Evolutionary conservation across 1,140 invertebrate species (phyloP), one percentile per base, ranked within the genome.

Genomic region (Dendrolimus kikuchii): DNA sequence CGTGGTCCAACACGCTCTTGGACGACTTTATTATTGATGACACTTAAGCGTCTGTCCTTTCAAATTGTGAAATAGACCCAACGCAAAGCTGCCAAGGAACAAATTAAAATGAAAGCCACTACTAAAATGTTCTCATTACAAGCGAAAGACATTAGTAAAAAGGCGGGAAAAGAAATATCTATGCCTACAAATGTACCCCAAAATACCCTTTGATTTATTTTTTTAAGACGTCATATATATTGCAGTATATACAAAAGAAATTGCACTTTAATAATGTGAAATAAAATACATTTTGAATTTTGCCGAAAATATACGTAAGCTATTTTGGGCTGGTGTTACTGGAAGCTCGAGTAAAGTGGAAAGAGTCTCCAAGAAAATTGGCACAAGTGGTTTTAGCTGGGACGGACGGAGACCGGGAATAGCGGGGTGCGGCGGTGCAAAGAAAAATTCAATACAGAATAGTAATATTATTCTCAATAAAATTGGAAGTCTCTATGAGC

Each of bases 381-480:
- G 82, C 82, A 86, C 80, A 86, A 86, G 82, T 86, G 79, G 80
- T 83, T 82, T 86, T 79, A 86, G 78, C 73, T 66, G 63, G 67
- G 73, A 61, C 65, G 71, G 71, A 64, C 68, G 67, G 56, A 61
- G 55, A 62, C 62, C 64, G 67, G 52, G 64, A 52, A 50, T 56
- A 43, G 59, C 54, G 57, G 60, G 62, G 62, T 53, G 66, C 57
- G 69, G 60, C 59, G 62, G 49, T 52, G 8, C 43, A 70, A 60
- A 46, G 10, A 61, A 53, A 68, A 54, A 56, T 8, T 54, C 66
- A 59, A 42, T 49, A 57, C 46, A 43, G 8, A 36, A 49, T 5
- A 62, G 55, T 41, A 44, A 46, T 53, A 40, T 39, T 39, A 38
- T 4, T 4, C 4, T 40, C 7, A 49, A 39, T 39, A 5, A 39